Percentiles rank a stretch among this genome's conserved stretches.
Evolutionary conservation across 1,140 invertebrate species (phyloP).

Genomic region (Tachypleus tridentatus): DNA sequence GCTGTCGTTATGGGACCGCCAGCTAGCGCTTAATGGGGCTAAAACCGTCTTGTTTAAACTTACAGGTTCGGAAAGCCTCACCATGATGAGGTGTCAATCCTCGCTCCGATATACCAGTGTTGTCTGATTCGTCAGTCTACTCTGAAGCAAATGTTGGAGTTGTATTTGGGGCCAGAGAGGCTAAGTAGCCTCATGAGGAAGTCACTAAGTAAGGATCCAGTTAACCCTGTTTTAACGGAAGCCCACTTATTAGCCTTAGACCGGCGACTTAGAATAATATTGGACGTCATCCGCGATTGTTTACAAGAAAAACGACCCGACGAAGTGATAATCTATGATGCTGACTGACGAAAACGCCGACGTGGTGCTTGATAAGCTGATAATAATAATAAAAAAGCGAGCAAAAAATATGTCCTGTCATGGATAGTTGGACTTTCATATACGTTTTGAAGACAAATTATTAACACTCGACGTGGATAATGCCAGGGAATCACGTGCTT

Average conservation of each 20-base stretch:
- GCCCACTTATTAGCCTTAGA: constrained; percentile 76
- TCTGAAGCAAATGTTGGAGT: constrained; percentile 58
- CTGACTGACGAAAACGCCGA: background rate
- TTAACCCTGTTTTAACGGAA: constrained; percentile 75
- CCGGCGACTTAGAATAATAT: constrained; percentile 55
- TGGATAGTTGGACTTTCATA: no score
- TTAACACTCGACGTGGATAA: no score
- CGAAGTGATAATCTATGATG: constrained; percentile 26
- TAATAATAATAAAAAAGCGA: no score
- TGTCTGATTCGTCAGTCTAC: constrained; percentile 70
- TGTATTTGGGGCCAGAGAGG: constrained; percentile 64
- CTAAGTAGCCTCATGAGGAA: constrained; percentile 62
- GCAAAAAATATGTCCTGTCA: no score
- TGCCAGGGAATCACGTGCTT: no score
- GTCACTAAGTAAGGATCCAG: constrained; percentile 63
- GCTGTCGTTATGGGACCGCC: no score
- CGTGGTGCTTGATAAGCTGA: no score
- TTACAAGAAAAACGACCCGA: constrained; percentile 12
- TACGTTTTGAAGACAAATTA: no score
- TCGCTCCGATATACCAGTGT: constrained; percentile 85
- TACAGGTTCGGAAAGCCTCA: constrained; percentile 68
- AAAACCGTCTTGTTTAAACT: background rate
- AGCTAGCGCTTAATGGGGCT: no score
- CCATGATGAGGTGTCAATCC: constrained; percentile 84
- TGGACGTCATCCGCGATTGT: constrained; percentile 30